phyloP scores from a whole-genome alignment of 2,113 vertebrate genomes.

The Trichechus manatus region DNA sequence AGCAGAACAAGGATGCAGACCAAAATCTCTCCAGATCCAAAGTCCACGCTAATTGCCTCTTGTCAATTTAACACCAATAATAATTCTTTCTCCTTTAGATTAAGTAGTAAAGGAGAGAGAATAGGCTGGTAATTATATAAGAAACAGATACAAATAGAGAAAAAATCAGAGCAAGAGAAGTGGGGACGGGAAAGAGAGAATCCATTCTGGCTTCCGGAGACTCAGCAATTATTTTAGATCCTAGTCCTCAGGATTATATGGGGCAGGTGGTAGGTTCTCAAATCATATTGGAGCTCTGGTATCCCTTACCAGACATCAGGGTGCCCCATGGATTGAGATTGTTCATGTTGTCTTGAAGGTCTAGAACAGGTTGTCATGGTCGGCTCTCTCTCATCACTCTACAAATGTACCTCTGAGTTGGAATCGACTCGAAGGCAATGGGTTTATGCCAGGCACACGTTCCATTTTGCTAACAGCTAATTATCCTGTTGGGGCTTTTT shows the following conservation, averaged over 20 bases:
- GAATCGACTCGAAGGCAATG: no score
- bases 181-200: not conserved
- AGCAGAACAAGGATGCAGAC: not conserved
- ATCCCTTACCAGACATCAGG: not conserved
- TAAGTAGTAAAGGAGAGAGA: not conserved
- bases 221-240: not conserved
- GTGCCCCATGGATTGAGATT: not conserved
- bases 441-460: not conserved
- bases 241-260: not conserved
- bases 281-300: not conserved
- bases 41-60: not conserved
- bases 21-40: not conserved
- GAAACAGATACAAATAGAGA: not conserved
- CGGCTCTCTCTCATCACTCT: not conserved
- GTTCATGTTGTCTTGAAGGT: not conserved
- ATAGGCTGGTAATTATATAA: not conserved
- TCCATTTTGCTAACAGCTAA: not conserved
- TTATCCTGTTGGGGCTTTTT: not conserved
- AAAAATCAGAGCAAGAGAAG: not conserved
- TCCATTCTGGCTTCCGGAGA: not conserved
- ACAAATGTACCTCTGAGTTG: not conserved
- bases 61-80: not conserved
- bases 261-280: not conserved
- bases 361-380: not conserved
- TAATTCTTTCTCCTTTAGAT: conserved; percentile 35